These are phyloP conservation scores for Catonia carolina DNA, from an alignment of 2,888 invertebrate species.

Conservation along the genomic window DNA sequence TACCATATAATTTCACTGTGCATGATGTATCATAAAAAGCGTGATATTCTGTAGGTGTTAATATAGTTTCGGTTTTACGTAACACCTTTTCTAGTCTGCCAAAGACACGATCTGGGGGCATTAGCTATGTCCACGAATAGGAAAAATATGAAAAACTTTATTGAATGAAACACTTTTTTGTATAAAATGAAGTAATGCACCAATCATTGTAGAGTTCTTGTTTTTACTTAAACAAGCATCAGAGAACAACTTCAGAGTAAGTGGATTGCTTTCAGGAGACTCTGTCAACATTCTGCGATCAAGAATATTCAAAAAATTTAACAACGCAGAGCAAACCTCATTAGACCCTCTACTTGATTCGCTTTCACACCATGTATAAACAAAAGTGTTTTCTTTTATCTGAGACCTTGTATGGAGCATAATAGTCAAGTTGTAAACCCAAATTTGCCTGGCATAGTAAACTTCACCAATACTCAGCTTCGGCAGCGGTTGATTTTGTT, in stretches of 20 bases:
- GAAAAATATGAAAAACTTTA: too few species aligned
- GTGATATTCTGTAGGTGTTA: too few species aligned
- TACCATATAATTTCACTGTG: too few species aligned
- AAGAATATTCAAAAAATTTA: conserved; percentile 6
- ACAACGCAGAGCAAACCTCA: conserved; percentile 6
- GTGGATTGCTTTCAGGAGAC: background rate
- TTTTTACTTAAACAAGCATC: background rate
- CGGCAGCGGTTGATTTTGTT: conserved; percentile 17
- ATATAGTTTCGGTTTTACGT: too few species aligned
- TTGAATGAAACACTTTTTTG: too few species aligned
- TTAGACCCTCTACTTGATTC: conserved; percentile 15
- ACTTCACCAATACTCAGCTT: background rate
- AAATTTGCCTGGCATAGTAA: conserved; percentile 1
- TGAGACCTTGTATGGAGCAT: conserved; percentile 8
- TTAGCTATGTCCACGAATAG: too few species aligned
- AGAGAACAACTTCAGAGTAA: background rate
- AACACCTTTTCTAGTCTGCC: too few species aligned
- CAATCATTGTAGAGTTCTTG: too few species aligned
- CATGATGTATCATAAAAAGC: too few species aligned
- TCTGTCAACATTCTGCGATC: background rate
- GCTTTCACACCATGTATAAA: conserved; percentile 15
- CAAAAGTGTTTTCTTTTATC: conserved; percentile 6
- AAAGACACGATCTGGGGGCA: too few species aligned
- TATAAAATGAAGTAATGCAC: too few species aligned
- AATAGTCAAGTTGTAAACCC: conserved; percentile 17